Percentiles rank a stretch among this genome's conserved stretches.
These are phyloP conservation scores for Drosophila trapezifrons DNA, from an alignment of 1,140 invertebrate genomes.

Conservation along the genomic window DNA sequence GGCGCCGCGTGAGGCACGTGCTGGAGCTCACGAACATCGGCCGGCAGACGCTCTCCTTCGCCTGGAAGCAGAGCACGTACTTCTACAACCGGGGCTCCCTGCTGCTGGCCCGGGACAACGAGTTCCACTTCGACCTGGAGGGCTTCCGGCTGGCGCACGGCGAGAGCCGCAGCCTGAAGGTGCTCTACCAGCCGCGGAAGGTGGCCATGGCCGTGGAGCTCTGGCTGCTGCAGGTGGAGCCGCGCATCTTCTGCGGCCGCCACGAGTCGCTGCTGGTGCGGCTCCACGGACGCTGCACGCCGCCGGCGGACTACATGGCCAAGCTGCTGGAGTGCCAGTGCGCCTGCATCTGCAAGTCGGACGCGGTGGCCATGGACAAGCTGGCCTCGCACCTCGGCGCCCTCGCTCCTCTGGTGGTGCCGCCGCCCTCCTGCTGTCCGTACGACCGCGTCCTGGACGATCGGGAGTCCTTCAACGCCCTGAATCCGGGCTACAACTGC, in stretches of 20 bases:
- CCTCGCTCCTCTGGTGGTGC: constrained; percentile 47
- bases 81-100: constrained; percentile 58
- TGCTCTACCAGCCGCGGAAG: constrained; percentile 69
- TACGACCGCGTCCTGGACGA: constrained; percentile 65
- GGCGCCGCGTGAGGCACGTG: constrained; percentile 30
- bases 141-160: constrained; percentile 58
- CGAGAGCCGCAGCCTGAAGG: constrained; percentile 38
- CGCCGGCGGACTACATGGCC: constrained; percentile 59
- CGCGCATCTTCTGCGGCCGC: constrained; percentile 57
- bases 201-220: constrained; percentile 58
- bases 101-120: constrained; percentile 62
- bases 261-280: constrained; percentile 57
- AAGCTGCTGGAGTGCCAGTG: constrained; percentile 44
- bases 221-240: constrained; percentile 65
- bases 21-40: constrained; percentile 66
- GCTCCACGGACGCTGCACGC: constrained; percentile 57
- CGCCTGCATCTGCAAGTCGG: constrained; percentile 45
- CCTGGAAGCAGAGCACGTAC: constrained; percentile 65
- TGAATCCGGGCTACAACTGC: constrained; percentile 70
- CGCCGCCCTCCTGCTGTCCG: constrained; percentile 60
- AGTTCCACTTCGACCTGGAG: constrained; percentile 62
- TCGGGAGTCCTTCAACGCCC: constrained; percentile 63
- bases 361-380: constrained; percentile 26
- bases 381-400: constrained; percentile 41
- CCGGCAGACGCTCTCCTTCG: constrained; percentile 56